Evolutionary conservation across 2,113 vertebrate species (phyloP), one percentile per base, ranked within the genome.

Genomic region (Neotragus pygmaeus): DNA sequence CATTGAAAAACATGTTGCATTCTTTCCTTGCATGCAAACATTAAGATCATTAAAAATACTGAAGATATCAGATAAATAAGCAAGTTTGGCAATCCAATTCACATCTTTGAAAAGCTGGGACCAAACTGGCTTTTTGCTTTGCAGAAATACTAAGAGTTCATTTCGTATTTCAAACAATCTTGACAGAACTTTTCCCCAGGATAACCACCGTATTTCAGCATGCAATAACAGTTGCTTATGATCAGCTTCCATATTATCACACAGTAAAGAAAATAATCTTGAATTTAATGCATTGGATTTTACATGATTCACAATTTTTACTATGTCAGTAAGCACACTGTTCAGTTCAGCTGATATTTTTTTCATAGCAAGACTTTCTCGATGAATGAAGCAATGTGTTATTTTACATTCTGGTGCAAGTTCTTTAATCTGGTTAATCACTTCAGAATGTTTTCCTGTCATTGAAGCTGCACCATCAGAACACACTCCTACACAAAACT

Each of bases 11-110:
- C 87, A 96, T 25, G 87, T 95, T 78, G 95, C 47, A 17, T 83
- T 97, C 57, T 96, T 95, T 51, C 95, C 95, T 90, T 96, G 81
- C 95, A 83, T 77, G 58, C 90, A 96, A 87, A 53, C 30, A 36
- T 96, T 97, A 82, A 96, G 81, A 75, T 96, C 92, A 83, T 95
- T 96, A 93, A 97, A 96, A 95, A 87, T 87, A 90, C 90, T 83
- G 89, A 95, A 95, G 49, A 95, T 96, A 70, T 96, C 81, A 83
- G 90, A 96, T 62, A 96, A 88, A 66, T 95, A 97, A 77, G 95
- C 95, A 90, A 93, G 95, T 53, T 82, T 95, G 73, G 95, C 90
- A 78, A 58, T 95, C 97, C 97, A 96, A 17, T 97, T 95, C 86
- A 96, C 90, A 47, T 95, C 90, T 95, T 51, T 87, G 73, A 96